Evolutionary conservation across 2,888 invertebrate species (phyloP).

Genomic region (Thumatha senex): DNA sequence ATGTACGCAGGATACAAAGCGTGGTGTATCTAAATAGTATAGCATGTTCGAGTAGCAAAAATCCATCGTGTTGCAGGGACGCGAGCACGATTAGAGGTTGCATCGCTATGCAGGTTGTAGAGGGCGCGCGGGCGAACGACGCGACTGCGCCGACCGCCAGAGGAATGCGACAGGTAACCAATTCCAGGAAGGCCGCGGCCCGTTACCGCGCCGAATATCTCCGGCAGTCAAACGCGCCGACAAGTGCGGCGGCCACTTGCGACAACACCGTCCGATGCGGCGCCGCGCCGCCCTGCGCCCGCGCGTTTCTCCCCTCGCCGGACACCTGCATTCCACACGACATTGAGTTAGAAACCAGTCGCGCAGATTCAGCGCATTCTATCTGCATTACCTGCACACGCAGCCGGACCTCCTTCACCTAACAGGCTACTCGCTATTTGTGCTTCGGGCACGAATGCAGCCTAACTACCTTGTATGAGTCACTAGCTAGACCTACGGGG

Average conservation of each 20-base stretch:
- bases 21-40: too few species aligned
- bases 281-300: constrained; percentile 46
- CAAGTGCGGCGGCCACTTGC: constrained; percentile 81
- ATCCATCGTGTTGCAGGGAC: constrained; percentile 44
- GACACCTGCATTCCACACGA: constrained; percentile 75
- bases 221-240: constrained; percentile 81
- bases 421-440: constrained; percentile 35
- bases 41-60: constrained; percentile 25
- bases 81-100: constrained; percentile 56
- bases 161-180: constrained; percentile 83
- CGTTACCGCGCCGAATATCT: constrained; percentile 83
- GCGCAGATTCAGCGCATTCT: constrained; percentile 66
- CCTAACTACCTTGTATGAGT: constrained; percentile 13
- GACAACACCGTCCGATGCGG: constrained; percentile 77
- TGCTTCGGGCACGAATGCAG: constrained; percentile 23
- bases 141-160: constrained; percentile 64
- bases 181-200: constrained; percentile 82
- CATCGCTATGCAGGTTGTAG: constrained; percentile 55
- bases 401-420: constrained; percentile 43
- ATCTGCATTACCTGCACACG: constrained; percentile 49
- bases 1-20: neutral
- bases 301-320: constrained; percentile 31
- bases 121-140: constrained; percentile 36
- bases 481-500: constrained; percentile 24
- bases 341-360: constrained; percentile 81